Evolutionary conservation across 2,888 invertebrate species (phyloP), one percentile per base, ranked within the genome.

Genomic region (Encarsia formosa): DNA sequence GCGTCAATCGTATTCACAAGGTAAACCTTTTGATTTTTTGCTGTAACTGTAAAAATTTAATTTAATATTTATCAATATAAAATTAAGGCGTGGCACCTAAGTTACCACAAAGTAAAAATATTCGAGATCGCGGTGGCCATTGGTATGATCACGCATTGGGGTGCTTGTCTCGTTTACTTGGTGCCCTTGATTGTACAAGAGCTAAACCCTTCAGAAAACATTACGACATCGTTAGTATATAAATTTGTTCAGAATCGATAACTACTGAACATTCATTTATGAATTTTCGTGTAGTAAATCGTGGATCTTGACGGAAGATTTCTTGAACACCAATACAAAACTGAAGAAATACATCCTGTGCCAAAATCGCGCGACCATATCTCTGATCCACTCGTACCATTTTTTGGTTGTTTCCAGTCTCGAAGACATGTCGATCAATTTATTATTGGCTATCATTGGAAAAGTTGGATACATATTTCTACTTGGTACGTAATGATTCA

Each of bases 91-190:
- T 67, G 68, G 37, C 56, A 61, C 39, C 41, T 68, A 8, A 61
- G 62, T 2, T 65, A 66, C 37, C 64, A 63, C 24, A 45, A 38
- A 4, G 59, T 63, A 24, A 70, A 67, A 54, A 56, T 68, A 3
- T 26, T 66, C 0, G 63, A 69, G 53, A 58, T 69, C 39, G 22
- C 45, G 11, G 48, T 63, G 2, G 56, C 68, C 4, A 40, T 65
- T 4, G 40, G 62, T 3, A 34, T 68, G 9, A 57, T 40, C 13
- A 41, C 71, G 13, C 71, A 71, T 18, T 74, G 73, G 73, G 60
- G 65, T 0, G 65, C 70, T 2, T 74, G 73, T 54, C 41, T 71
- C 5, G 67, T 72, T 35, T 68, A 69, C 44, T 70, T 65, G 45
- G 55, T 73, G 3, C 68, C 70, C 1, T 49, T 61, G 5, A 40